Evolutionary conservation across 92 coral and sea anemone genomes (phyloP), one percentile per base, ranked within the genome.

Genomic region (Epizoanthus fatuus): DNA sequence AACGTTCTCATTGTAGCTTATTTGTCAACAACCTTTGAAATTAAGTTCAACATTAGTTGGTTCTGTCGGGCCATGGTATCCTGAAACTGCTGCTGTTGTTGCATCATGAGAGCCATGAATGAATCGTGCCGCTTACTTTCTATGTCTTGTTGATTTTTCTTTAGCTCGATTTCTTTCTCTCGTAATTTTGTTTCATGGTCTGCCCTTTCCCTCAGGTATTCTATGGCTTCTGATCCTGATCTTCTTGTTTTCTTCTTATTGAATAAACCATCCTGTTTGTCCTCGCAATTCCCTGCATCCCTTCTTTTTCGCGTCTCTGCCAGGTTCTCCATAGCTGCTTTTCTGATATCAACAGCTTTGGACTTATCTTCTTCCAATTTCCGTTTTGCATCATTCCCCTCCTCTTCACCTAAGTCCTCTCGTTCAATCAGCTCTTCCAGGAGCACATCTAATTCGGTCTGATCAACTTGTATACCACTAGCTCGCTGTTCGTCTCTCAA

Each of bases 381-480:
- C 53, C 57, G 54, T 38, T 78, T 78, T 44, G 55, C 53, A 62
- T 58, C 32, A 65, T 40, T 58, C 56, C 64, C 53, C 47, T 78
- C 71, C 57, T 78, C 83, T 22, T 22, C 25, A 22, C 25, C 25
- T 22, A 22, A 22, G 25, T 22, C 25, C 25, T 22, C 25, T 22
- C 25, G 25, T 51, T 78, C 83, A 12, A 55, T 54, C 17, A 78
- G 15, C 57, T 78, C 72, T 78, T 78, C 83, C 56, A 78, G 52
- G 19, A 78, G 71, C 5, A 78, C 83, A 78, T 78, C 83, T 20
- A 78, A 78, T 63, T 78, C 71, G 37, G 83, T 78, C 83, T 78
- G 70, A 0, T 66, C 72, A 2, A 66, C 71, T 40, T 20, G 47
- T n/a, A 59, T 75, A 52, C 81, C 81, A 22, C 65, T 54, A 20